phyloP scores from a whole-genome alignment of 2,888 invertebrate species.

The Drosophila multiciliata region DNA sequence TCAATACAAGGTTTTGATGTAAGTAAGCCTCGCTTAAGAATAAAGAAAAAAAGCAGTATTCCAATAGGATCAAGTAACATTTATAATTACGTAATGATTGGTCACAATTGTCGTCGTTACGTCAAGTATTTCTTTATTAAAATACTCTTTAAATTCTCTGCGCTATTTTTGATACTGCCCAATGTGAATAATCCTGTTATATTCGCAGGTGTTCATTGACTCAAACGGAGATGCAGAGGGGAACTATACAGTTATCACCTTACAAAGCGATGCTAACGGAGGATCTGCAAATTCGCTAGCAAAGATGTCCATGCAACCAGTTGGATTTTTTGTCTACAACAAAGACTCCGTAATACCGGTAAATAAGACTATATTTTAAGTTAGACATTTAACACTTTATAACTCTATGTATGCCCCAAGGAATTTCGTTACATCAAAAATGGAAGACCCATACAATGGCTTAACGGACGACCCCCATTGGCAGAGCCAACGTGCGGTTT shows the following conservation, averaged over 20 bases:
- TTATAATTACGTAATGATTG: neutral
- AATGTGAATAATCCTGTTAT: neutral
- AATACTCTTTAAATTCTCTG: neutral
- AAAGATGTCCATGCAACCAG: slow-evolving; percentile 90
- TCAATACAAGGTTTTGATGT: slow-evolving; percentile 93
- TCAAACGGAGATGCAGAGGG: slow-evolving; percentile 95
- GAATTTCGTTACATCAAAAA: slow-evolving; percentile 89
- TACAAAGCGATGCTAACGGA: slow-evolving; percentile 87
- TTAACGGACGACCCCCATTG: slow-evolving; percentile 89
- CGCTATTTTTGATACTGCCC: neutral
- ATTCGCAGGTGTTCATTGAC: slow-evolving; percentile 91
- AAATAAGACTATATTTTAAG: slow-evolving; percentile 8
- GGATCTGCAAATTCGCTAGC: slow-evolving; percentile 81
- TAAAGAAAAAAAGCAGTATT: neutral
- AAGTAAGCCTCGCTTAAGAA: slow-evolving; percentile 37
- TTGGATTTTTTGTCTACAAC: slow-evolving; percentile 91
- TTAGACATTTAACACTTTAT: neutral
- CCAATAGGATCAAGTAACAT: neutral
- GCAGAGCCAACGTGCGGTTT: slow-evolving; percentile 95
- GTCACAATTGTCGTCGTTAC: neutral
- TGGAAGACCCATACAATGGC: slow-evolving; percentile 90
- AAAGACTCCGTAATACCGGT: slow-evolving; percentile 87
- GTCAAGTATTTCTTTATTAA: neutral
- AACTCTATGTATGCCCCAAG: slow-evolving; percentile 76
- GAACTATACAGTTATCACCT: slow-evolving; percentile 94